Evolutionary conservation across 2,888 invertebrate genomes (phyloP).

Genomic region (Euplagia quadripunctaria): DNA sequence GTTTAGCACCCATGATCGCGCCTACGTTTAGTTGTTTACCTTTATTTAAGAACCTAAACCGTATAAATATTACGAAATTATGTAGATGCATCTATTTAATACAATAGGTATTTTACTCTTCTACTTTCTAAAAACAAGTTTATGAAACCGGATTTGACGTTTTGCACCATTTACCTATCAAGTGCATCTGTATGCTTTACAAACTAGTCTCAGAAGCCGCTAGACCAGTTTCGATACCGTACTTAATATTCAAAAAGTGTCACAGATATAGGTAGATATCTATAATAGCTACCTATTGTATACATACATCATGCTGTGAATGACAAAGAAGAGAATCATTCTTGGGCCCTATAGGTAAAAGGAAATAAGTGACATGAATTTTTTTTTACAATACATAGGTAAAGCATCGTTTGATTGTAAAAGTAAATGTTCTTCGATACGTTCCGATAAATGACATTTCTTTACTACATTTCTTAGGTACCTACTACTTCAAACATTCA

Average conservation of each 20-base stretch:
- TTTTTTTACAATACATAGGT: background rate
- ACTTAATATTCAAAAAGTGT: slow-evolving; percentile 39
- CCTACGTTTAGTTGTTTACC: too few relatives aligned
- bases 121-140: background rate
- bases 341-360: background rate
- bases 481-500: background rate
- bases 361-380: background rate
- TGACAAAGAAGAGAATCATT: slow-evolving; percentile 40
- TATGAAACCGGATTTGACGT: background rate
- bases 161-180: background rate
- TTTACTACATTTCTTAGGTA: background rate
- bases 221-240: slow-evolving; percentile 20
- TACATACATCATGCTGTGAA: slow-evolving; percentile 31
- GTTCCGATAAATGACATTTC: background rate
- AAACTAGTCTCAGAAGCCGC: slow-evolving; percentile 12
- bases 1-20: too few relatives aligned
- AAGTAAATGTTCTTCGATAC: background rate
- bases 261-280: slow-evolving; percentile 10
- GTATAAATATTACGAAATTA: too few relatives aligned
- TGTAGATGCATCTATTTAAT: too few relatives aligned
- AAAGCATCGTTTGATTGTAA: background rate
- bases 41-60: too few relatives aligned
- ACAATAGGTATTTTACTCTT: too few relatives aligned
- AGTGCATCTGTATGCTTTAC: background rate
- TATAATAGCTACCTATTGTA: slow-evolving; percentile 7